These are phyloP conservation scores for Eilema caniola DNA, from an alignment of 2,888 invertebrate species.

Conservation along the genomic window DNA sequence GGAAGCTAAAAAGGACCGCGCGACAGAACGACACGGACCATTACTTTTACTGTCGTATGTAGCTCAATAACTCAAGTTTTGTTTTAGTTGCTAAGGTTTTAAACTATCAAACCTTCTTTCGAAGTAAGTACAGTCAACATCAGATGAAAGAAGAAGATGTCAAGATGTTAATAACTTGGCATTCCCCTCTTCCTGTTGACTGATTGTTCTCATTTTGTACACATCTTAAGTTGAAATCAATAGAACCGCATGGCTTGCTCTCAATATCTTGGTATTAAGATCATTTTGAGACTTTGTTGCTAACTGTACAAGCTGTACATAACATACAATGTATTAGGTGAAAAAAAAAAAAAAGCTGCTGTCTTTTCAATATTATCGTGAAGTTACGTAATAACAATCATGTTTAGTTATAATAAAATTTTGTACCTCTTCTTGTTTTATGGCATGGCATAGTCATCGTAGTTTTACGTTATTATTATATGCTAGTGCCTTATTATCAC, in stretches of 20 bases:
- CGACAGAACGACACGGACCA: conserved; percentile 58
- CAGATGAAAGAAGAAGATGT: no score
- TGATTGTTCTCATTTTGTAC: no score
- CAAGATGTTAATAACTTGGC: no score
- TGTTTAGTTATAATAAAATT: neutral
- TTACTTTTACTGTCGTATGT: conserved; percentile 51
- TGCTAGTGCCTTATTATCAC: neutral
- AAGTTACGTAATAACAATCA: neutral
- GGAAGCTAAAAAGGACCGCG: conserved; percentile 67
- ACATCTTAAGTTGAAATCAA: no score
- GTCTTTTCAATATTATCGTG: neutral
- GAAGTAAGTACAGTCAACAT: neutral
- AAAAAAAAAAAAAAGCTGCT: neutral
- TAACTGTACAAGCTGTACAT: no score
- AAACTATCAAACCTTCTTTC: conserved; percentile 38
- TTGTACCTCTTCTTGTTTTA: neutral
- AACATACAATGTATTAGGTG: neutral
- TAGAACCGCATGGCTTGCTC: no score
- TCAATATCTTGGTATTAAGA: no score
- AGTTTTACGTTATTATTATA: neutral
- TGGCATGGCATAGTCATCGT: no score
- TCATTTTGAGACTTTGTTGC: no score
- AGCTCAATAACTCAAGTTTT: conserved; percentile 40
- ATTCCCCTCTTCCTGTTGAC: no score
- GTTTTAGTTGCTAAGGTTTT: conserved; percentile 40